phyloP scores from a whole-genome alignment of 1,140 invertebrate species.

The Drosophila insularis region DNA sequence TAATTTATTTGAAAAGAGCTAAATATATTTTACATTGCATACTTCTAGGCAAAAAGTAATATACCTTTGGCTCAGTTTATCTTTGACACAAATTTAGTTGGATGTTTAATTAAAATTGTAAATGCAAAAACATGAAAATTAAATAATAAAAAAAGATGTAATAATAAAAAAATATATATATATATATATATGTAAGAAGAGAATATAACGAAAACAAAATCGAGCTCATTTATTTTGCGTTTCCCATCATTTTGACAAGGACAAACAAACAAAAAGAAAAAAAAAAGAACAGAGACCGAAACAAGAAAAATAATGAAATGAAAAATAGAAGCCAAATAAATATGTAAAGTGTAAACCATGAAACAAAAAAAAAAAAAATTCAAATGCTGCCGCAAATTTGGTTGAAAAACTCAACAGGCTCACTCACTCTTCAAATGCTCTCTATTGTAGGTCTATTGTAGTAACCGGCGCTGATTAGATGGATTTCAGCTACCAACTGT shows the following conservation, averaged over 20 bases:
- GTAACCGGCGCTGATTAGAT: too few species aligned
- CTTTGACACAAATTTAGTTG: constrained; percentile 31
- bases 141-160: not conserved
- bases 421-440: too few species aligned
- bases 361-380: not conserved
- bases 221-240: constrained; percentile 20
- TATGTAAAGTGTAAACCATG: not conserved
- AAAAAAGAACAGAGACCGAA: too few species aligned
- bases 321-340: not conserved
- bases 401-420: too few species aligned
- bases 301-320: not conserved
- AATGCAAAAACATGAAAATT: constrained; percentile 12
- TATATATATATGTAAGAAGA: not conserved
- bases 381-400: not conserved
- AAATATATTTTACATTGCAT: not conserved
- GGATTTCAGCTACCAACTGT: too few species aligned
- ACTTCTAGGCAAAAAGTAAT: not conserved
- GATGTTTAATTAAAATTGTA: constrained; percentile 49
- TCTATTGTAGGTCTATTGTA: too few species aligned
- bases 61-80: not conserved
- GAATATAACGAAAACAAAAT: not conserved
- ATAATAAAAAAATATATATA: not conserved
- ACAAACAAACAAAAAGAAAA: too few species aligned
- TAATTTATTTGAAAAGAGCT: too few species aligned
- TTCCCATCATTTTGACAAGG: not conserved